phyloP scores from a whole-genome alignment of 2,113 vertebrate species.

The Thermophis baileyi region DNA sequence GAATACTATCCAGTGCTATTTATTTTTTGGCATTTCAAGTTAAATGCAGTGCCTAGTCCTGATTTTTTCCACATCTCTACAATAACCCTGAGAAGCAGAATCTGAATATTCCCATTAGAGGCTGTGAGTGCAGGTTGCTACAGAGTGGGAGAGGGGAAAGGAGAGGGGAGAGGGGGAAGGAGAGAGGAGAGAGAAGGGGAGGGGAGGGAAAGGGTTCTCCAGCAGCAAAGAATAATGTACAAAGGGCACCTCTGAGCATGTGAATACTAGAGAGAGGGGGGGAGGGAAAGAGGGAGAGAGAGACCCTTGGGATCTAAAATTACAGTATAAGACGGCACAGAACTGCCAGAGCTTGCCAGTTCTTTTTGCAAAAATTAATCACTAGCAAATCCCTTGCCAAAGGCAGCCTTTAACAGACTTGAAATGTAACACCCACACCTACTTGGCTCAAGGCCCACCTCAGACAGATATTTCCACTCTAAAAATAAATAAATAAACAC shows the following conservation, averaged over 20 bases:
- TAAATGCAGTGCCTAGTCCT: background rate
- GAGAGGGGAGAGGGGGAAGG: fast-evolving
- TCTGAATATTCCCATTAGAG: background rate
- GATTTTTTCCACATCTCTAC: background rate
- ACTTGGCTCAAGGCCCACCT: background rate
- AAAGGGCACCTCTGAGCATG: background rate
- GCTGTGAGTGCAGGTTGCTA: background rate
- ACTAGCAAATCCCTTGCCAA: background rate
- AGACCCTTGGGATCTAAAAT: background rate
- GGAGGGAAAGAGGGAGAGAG: background rate
- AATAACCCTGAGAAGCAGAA: background rate
- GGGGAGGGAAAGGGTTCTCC: background rate
- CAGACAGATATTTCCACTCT: background rate
- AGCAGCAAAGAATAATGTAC: background rate
- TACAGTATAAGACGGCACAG: background rate
- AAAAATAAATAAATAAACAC: background rate
- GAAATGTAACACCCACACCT: background rate
- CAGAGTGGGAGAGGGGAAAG: background rate
- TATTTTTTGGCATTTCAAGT: background rate
- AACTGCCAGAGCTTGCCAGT: background rate
- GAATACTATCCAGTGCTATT: background rate
- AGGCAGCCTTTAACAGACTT: background rate
- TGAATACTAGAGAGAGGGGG: background rate
- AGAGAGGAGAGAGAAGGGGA: fast-evolving
- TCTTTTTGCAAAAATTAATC: background rate